Evolutionary conservation across 1,140 invertebrate species (phyloP).

Genomic region (Leptinotarsa undecemlineata): DNA sequence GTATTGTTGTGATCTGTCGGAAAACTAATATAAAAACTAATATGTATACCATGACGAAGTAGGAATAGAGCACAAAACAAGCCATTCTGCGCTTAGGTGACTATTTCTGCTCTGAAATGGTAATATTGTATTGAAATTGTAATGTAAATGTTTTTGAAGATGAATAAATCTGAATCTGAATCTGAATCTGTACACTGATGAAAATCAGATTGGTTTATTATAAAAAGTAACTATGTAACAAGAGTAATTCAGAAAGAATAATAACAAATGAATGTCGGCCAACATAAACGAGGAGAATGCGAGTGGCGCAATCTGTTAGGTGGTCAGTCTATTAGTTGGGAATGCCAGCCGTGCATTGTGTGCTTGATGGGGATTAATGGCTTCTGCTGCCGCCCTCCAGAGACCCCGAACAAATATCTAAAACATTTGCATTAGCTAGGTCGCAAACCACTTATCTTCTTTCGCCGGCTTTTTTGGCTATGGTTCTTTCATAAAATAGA

Average conservation of each 20-base stretch:
- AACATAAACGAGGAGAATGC: constrained; percentile 46
- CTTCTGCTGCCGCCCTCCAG: constrained; percentile 23
- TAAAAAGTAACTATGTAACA: not conserved
- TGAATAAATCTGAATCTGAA: no score
- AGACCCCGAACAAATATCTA: constrained; percentile 37
- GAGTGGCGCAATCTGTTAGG: constrained; percentile 49
- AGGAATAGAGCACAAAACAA: no score
- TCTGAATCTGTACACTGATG: no score
- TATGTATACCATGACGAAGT: no score
- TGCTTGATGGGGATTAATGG: constrained; percentile 40
- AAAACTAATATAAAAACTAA: no score
- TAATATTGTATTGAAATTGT: no score
- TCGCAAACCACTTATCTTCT: constrained; percentile 30
- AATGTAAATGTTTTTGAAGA: no score
- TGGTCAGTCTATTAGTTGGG: constrained; percentile 50
- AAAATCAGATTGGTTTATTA: not conserved
- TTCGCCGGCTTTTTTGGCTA: not conserved
- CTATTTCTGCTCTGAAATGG: no score
- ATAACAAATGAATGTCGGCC: constrained; percentile 46
- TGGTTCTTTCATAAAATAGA: constrained; percentile 3
- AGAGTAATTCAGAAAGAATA: constrained; percentile 19
- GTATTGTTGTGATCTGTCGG: no score
- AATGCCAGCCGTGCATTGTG: constrained; percentile 47
- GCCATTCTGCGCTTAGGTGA: no score
- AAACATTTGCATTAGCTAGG: constrained; percentile 40